Evolutionary conservation across 2,113 vertebrate genomes (phyloP).

Genomic region (Gallinago undulata): DNA sequence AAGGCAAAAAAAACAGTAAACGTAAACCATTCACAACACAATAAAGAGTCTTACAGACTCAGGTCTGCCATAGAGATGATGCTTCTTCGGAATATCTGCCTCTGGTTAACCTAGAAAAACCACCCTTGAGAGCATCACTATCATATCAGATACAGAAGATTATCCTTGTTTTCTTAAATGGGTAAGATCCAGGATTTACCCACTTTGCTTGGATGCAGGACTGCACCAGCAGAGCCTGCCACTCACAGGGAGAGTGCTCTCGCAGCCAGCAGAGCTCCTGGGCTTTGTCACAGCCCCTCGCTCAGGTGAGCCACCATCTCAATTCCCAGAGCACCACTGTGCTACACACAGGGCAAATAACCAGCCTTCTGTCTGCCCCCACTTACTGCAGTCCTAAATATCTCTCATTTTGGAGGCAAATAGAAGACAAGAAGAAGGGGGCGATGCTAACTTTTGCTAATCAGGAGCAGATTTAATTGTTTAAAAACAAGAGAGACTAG

Average conservation of each 20-base stretch:
- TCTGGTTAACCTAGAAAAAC: neutral
- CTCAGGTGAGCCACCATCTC: neutral
- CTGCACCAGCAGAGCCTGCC: neutral
- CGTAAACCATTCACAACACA: neutral
- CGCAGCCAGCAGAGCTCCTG: neutral
- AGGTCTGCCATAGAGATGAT: neutral
- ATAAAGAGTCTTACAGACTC: neutral
- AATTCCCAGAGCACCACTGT: neutral
- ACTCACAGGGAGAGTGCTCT: accelerated
- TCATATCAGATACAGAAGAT: neutral
- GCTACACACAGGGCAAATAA: neutral
- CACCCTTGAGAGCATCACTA: neutral
- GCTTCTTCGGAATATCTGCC: neutral
- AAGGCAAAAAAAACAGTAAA: neutral
- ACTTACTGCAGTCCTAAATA: neutral
- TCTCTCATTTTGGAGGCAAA: neutral
- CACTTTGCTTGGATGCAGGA: neutral
- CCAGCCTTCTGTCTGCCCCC: neutral
- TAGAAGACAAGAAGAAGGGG: neutral
- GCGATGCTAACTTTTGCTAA: neutral
- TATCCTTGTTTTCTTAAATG: neutral
- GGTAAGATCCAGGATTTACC: neutral
- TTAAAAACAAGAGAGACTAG: neutral
- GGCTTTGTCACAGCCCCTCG: neutral
- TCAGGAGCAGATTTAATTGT: neutral